Base-by-base conservation (phyloP, 2,113 vertebrate genomes). In the Lipophrys pholis region DNA sequence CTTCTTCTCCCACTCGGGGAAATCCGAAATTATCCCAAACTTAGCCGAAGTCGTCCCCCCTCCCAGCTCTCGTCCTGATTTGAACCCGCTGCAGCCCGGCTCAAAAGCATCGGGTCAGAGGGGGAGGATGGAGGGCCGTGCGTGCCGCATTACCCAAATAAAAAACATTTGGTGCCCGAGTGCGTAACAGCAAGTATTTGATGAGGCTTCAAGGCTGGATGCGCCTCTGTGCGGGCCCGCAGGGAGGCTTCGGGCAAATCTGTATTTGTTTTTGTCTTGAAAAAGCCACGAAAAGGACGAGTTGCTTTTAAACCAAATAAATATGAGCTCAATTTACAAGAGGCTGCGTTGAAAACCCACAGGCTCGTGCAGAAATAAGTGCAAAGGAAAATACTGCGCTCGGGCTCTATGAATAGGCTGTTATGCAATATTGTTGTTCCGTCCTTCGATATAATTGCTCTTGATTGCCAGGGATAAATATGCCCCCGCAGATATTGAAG, bases 81-180 rank as follows among this genome's bases (percentile, higher is more conserved):
- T 67, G 72, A 83, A 70, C 69, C 60, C 50, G 21, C 21, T 30
- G 21, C 77, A 85, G 78, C 42, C 52, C 17, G 49, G 49, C 84
- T 73, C 72, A 82, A 84, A 88, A 72, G 73, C 85, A 58, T 76
- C n/a, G 40, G 88, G 86, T 86, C 87, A 85, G 82, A 51, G 21
- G 21, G 21, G 39, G 54, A 66, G 81, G 81, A 86, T 86, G 87
- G 53, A 74, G 78, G 80, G 78, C 83, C 82, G 80, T 68, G n/a
- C 17, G 78, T 84, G 89, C 88, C 80, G 91, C 90, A 91, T 85
- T 82, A 81, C 82, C 88, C 84, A 85, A 91, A 91, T 89, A 88
- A 80, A 73, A 48, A 87, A 51, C 61, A 56, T 2, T 30, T 30
- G 82, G 75, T 77, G 75, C 72, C 62, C 15, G 68, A 85, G 81